phyloP scores from a whole-genome alignment of 1,140 invertebrate genomes.

The honey bee (Apis mellifera) region DNA sequence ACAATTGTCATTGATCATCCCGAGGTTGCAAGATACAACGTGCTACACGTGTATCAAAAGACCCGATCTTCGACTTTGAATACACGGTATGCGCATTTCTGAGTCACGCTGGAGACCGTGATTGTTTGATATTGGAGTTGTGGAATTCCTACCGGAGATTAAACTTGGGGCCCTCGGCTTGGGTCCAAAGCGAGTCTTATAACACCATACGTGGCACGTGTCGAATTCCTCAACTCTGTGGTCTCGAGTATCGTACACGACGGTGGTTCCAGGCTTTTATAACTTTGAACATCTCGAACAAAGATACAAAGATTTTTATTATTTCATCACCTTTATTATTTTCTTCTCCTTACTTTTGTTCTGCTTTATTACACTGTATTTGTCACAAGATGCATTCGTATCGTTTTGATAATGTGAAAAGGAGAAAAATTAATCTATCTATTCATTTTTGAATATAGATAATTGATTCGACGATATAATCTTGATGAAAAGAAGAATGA shows the following conservation, averaged over 20 bases:
- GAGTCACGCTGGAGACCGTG: background rate
- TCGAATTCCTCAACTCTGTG: background rate
- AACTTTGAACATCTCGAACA: too few relatives aligned
- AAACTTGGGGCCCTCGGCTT: background rate
- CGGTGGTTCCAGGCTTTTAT: too few relatives aligned
- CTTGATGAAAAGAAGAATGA: background rate
- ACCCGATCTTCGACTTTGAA: background rate
- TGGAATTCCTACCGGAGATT: background rate
- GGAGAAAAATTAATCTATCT: too few relatives aligned
- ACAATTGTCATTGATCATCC: background rate
- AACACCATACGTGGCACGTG: background rate
- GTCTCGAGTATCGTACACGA: background rate
- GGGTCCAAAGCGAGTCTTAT: background rate
- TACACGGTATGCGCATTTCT: background rate
- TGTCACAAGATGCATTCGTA: too few relatives aligned
- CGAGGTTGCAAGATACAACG: background rate
- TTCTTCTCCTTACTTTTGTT: too few relatives aligned
- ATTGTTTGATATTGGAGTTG: background rate
- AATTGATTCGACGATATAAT: too few relatives aligned
- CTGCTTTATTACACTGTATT: too few relatives aligned
- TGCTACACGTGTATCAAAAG: too few relatives aligned
- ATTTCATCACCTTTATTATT: too few relatives aligned
- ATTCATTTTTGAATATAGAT: too few relatives aligned
- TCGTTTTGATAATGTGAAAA: too few relatives aligned
- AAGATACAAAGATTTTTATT: too few relatives aligned